Conservation (phyloP, 2,113 vertebrate genomes). For the Anhinga anhinga region DNA sequence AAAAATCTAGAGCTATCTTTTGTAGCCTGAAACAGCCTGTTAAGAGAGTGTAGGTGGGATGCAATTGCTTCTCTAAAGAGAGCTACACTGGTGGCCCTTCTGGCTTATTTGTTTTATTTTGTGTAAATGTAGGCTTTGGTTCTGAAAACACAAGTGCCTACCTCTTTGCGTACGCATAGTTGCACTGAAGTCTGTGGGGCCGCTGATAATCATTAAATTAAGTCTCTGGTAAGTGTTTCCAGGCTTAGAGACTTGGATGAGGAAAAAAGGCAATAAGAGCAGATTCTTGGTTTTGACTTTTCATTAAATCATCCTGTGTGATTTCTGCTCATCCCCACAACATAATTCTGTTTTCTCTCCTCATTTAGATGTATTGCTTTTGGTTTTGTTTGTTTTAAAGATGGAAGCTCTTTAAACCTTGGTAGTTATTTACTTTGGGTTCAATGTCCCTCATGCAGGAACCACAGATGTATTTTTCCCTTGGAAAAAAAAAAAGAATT, state of each 20-base stretch:
- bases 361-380: conserved; percentile 42
- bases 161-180: fast-evolving
- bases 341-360: not conserved
- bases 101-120: conserved; percentile 12
- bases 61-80: not conserved
- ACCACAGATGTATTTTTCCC: conserved; percentile 29
- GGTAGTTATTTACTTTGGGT: conserved; percentile 50
- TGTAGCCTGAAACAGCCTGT: not conserved
- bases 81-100: not conserved
- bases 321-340: not conserved
- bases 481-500: not conserved
- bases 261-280: not conserved
- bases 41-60: not conserved
- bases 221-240: conserved; percentile 8
- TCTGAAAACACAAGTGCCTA: not conserved
- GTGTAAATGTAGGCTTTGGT: not conserved
- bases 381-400: conserved; percentile 27
- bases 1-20: not conserved
- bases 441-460: not conserved
- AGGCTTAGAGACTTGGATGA: not conserved
- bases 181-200: not conserved
- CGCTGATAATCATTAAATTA: conserved; percentile 9
- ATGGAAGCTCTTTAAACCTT: conserved; percentile 56
- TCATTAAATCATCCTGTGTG: conserved; percentile 21
- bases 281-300: not conserved